A percentile compares a stretch with the other conserved stretches of the same genome.
Conservation (phyloP, 1,140 invertebrate species). For the Drosophila melanogaster region Release_6_plus_ISO1_MT NT_033777.3:18492501-18493000, state of each 20-base stretch:
- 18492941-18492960: no score
- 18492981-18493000: slow-evolving; percentile 12
- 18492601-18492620: slow-evolving; percentile 23
- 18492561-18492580: slow-evolving; percentile 36
- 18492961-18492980: background rate
- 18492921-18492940: no score
- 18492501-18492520: slow-evolving; percentile 2
- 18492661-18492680: slow-evolving; percentile 5
- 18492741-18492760: slow-evolving; percentile 20
- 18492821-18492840: no score
- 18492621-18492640: background rate
- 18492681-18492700: background rate
- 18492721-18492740: background rate
- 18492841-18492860: no score
- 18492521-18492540: slow-evolving; percentile 45
- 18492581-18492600: slow-evolving; percentile 35
- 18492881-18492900: no score
- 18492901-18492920: no score
- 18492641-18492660: slow-evolving; percentile 9
- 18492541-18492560: slow-evolving; percentile 23
- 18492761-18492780: background rate
- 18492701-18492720: slow-evolving; percentile 22
- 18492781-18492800: background rate
- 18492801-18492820: background rate
- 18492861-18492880: no score